Conservation (phyloP, 1,140 invertebrate genomes). For the Sinella curviseta region DNA sequence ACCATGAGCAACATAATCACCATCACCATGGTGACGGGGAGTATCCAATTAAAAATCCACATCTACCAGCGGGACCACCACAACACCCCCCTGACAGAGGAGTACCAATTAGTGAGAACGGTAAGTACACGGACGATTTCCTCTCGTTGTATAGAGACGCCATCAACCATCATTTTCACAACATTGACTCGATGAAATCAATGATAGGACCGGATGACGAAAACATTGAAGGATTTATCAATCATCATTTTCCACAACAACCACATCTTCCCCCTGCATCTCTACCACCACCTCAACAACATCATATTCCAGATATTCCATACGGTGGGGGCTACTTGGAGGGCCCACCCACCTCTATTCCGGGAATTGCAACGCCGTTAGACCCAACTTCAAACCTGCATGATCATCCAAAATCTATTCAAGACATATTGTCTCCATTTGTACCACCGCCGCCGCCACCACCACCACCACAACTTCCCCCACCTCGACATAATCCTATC, state of each 20-base stretch:
- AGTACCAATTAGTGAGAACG: neutral
- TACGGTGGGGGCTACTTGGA: neutral
- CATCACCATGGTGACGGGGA: neutral
- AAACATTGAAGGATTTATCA: neutral
- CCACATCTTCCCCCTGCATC: neutral
- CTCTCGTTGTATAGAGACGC: conserved; percentile 21
- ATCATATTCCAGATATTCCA: neutral
- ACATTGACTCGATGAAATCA: conserved; percentile 1
- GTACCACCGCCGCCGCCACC: neutral
- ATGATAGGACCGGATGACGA: neutral
- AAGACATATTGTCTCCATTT: conserved; percentile 37
- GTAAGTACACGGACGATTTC: conserved; percentile 24
- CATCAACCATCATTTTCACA: conserved; percentile 17
- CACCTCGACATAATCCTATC: too few species aligned
- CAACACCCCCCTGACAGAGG: too few species aligned
- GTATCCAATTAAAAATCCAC: too few species aligned
- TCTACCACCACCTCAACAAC: conserved; percentile 3
- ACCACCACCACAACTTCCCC: neutral
- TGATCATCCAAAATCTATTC: conserved; percentile 42
- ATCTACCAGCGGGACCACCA: too few species aligned
- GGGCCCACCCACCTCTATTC: neutral
- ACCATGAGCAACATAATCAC: neutral
- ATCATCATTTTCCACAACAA: conserved; percentile 4
- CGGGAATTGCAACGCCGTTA: neutral
- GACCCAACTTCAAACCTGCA: neutral